phyloP scores from a whole-genome alignment of 1,140 invertebrate species.

The Sminthurinus signatus region DNA sequence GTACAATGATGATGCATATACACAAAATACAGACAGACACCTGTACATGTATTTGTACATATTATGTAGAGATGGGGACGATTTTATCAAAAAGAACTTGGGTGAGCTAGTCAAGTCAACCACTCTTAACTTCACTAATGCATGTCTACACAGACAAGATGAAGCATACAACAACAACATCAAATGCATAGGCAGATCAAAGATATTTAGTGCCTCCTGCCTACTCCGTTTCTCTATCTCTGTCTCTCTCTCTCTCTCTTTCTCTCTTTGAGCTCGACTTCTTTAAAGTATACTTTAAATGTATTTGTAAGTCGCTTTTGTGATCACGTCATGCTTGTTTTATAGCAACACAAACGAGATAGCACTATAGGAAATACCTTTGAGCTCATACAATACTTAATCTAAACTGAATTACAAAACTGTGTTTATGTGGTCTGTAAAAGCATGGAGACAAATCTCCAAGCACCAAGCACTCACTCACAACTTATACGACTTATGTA shows the following conservation, averaged over 20 bases:
- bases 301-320: not conserved
- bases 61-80: slow-evolving; percentile 1
- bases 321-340: slow-evolving; percentile 8
- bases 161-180: not conserved
- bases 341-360: not conserved
- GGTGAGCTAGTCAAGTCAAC: slow-evolving; percentile 9
- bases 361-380: slow-evolving; percentile 1
- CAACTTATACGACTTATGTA: too few relatives aligned
- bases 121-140: slow-evolving; percentile 8
- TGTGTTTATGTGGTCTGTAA: too few relatives aligned
- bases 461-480: too few relatives aligned
- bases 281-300: not conserved
- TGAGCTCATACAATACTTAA: not conserved
- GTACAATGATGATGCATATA: too few relatives aligned
- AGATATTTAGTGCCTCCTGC: not conserved
- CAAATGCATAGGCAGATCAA: not conserved
- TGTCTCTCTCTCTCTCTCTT: not conserved
- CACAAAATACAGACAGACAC: not conserved
- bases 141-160: slow-evolving; percentile 11
- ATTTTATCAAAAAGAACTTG: slow-evolving; percentile 5
- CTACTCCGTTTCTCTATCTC: not conserved
- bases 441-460: too few relatives aligned
- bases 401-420: slow-evolving; percentile 10
- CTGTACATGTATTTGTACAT: not conserved
- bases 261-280: not conserved